Base-by-base conservation (phyloP, 1,140 invertebrate species). In the Zaprionus africanus region DNA sequence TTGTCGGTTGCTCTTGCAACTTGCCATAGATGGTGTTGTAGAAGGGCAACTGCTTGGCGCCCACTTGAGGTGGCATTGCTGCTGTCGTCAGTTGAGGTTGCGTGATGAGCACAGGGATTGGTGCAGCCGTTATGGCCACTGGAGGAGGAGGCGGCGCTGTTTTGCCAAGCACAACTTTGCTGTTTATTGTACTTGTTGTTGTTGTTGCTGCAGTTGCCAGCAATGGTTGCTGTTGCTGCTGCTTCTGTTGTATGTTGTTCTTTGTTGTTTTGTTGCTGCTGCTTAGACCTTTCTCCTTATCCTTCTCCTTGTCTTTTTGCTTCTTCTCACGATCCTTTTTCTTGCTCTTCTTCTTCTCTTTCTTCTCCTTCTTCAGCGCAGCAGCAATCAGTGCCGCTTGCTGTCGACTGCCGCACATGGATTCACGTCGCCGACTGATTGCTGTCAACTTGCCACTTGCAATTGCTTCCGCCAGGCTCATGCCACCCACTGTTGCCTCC, bases 21-120 rank as follows among this genome's bases (percentile, higher is more conserved):
- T 92, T 92, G 26, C 91, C 91, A 62, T 92, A 92, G 36, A 92
- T 92, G 12, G 91, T 92, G 53, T 91, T 92, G 56, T 92, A 92
- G 19, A 79, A 92, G 0, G 91, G 84, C 22, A 92, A 51, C 31
- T 64, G 59, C 26, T 73, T 63, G 12, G 79, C 74, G n/a, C 38
- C 13, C 2, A 22, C 61, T 26, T 41, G 59, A 22, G 11, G 49
- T 36, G 15, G 65, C 15, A 6, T 59, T 17, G 41, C 41, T 51
- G 62, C 54, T 38, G 70, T 51, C 13, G 36, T 38, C 17, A 28
- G 26, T 19, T 58, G 59, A 15, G 76, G 61, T 17, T 75, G 66
- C 2, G 76, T 78, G 15, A 78, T 80, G 4, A 82, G 61, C 61
- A 69, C 80, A 17, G 67, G 80, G 54, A 63, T 74, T 13, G 81